A percentile compares a stretch with the other conserved stretches of the same genome.
These are phyloP conservation scores for Sanderia malayensis DNA, from an alignment of 30 jellyfish, hydroid and myxozoan species.

Conservation along the genomic window DNA sequence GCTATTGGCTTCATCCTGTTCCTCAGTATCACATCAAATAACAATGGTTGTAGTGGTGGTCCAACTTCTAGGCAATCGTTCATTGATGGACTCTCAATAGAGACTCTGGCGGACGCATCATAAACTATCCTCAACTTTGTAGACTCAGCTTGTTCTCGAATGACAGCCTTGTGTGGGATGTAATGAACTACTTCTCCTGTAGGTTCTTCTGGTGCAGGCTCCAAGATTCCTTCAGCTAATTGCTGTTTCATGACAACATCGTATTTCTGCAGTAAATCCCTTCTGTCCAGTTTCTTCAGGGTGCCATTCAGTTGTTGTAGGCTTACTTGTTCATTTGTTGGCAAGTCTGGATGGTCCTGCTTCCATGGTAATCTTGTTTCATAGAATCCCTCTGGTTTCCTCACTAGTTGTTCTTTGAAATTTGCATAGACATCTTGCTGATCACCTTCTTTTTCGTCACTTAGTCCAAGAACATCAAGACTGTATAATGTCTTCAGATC, in stretches of 20 bases:
- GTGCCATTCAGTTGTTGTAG: not conserved
- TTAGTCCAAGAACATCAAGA: constrained; percentile 52
- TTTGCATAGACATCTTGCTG: not conserved
- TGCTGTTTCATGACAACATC: constrained; percentile 10
- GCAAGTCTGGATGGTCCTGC: not conserved
- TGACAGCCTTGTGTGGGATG: constrained; percentile 41
- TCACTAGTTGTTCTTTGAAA: not conserved
- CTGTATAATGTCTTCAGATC: constrained; percentile 37
- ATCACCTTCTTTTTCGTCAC: not conserved
- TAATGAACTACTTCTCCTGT: constrained; percentile 9
- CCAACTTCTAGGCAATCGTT: constrained; percentile 43
- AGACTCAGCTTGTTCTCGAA: not conserved
- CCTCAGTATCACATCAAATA: constrained; percentile 12
- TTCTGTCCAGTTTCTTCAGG: not conserved
- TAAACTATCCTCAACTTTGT: not conserved
- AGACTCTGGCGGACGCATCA: not conserved
- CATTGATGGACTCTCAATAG: constrained; percentile 6
- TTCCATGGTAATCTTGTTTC: constrained; percentile 15
- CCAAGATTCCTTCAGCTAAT: constrained; percentile 22
- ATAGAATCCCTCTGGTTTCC: constrained; percentile 26
- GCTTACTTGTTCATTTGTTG: not conserved
- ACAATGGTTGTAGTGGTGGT: constrained; percentile 18
- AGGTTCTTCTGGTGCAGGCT: constrained; percentile 12
- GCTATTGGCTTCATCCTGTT: constrained; percentile 27
- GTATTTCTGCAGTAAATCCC: not conserved